phyloP scores from a whole-genome alignment of 2,113 vertebrate genomes.

The Alethe diademata region DNA sequence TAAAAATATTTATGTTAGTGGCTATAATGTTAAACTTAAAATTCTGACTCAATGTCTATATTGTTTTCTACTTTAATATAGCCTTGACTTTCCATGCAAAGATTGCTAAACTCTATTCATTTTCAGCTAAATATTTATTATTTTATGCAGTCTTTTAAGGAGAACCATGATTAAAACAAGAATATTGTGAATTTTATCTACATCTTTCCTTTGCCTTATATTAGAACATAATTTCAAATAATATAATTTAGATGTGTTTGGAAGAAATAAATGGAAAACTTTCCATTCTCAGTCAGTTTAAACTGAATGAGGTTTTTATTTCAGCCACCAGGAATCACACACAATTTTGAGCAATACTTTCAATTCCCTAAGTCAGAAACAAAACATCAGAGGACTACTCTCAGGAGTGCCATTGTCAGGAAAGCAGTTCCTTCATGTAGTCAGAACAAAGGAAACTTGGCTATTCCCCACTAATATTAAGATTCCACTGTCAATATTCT shows the following conservation, averaged over 20 bases:
- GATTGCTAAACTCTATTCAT: background rate
- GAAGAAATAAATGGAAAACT: background rate
- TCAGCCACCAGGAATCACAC: background rate
- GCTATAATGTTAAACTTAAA: background rate
- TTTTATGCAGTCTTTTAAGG: background rate
- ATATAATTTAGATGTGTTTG: background rate
- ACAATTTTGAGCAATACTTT: background rate
- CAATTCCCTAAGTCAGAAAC: background rate
- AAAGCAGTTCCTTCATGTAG: background rate
- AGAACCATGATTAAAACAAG: background rate
- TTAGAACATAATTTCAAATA: background rate
- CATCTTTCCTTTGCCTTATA: background rate
- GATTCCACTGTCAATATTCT: background rate
- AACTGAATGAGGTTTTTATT: background rate
- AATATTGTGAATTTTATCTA: background rate
- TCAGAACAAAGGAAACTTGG: background rate
- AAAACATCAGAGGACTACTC: background rate
- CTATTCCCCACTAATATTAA: background rate
- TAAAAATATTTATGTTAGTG: background rate
- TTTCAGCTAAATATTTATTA: background rate
- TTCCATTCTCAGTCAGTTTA: background rate
- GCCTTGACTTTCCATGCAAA: background rate
- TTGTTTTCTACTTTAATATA: background rate
- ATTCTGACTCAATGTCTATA: background rate
- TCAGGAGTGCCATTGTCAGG: background rate